Base-by-base conservation (phyloP, 1,140 invertebrate species). In the Psix sp. region DNA sequence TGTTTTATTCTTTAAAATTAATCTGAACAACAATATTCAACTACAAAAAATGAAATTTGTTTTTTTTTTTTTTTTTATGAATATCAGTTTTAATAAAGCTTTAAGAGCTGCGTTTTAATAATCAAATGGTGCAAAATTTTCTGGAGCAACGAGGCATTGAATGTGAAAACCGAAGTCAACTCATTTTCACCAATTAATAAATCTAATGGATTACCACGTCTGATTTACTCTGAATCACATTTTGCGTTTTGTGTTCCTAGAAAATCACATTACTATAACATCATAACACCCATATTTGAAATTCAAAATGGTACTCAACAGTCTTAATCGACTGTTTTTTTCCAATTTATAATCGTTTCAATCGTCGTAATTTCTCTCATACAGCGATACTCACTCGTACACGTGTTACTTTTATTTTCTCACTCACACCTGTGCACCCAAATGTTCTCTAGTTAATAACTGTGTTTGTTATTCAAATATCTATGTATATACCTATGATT, bases 221-320 rank as follows among this genome's bases (percentile, higher is more conserved):
- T 24, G 31, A 49, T 62, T 62, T 54, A 51, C 29, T 52, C 31
- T 52, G 52, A 74, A 62, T 74, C 62, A 67, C 56, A 74, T 62
- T 49, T 66, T 48, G 13, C 40, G 42, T 21, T 43, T 29, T 42
- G 26, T 57, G 52, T 48, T 7, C 57, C 29, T 63, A 62, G 26
- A 73, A 74, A 74, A 57, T 62, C 54, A 54, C 48, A 48, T 26
- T 46, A 42, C 26, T 57, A 73, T 11, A 17, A 48, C 26, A 9
- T 60, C 35, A 56, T 48, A 54, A 62, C 59, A 67, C 20, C 35
- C 57, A 43, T 57, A 57, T 39, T 13, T 67, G 56, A 31, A 63
- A 74, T 51, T 67, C 17, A 17, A 67, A 56, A 60, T 42, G 31
- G 49, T 65, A 7, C 7, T 49, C 49, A 57, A 51, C 56, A 46